A percentile compares a stretch with the other conserved stretches of the same genome.
Conservation (phyloP, 2,888 invertebrate genomes). For the Platycheirus albimanus region DNA sequence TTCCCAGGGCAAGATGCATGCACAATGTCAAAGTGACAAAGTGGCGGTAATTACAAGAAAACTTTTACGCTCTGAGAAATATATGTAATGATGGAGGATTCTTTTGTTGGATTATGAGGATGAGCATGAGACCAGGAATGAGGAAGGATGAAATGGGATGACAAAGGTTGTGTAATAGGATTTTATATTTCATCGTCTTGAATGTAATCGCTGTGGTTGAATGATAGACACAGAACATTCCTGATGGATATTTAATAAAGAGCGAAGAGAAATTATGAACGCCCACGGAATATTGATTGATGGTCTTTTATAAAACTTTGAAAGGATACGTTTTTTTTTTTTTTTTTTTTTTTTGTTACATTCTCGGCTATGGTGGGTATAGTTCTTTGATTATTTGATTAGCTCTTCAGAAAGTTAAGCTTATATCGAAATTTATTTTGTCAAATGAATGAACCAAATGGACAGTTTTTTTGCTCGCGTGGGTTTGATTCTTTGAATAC, state of each 20-base stretch:
- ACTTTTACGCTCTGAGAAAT: slow-evolving; percentile 6
- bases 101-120: not conserved
- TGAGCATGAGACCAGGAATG: no score
- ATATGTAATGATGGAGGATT: not conserved
- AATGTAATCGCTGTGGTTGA: no score
- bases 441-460: not conserved
- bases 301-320: slow-evolving; percentile 4
- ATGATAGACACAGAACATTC: not conserved
- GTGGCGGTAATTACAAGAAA: slow-evolving; percentile 13
- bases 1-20: not conserved
- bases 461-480: not conserved
- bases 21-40: slow-evolving; percentile 4
- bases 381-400: not conserved
- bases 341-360: no score
- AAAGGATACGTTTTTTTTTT: no score
- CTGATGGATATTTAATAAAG: no score
- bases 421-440: no score
- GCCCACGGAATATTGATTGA: not conserved
- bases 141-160: not conserved
- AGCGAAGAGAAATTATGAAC: not conserved
- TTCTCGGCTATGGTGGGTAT: no score
- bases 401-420: not conserved
- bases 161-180: not conserved
- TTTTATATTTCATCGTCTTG: not conserved
- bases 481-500: no score